Conservation (phyloP, 2,113 vertebrate genomes). For the Dasypus novemcinctus region DNA sequence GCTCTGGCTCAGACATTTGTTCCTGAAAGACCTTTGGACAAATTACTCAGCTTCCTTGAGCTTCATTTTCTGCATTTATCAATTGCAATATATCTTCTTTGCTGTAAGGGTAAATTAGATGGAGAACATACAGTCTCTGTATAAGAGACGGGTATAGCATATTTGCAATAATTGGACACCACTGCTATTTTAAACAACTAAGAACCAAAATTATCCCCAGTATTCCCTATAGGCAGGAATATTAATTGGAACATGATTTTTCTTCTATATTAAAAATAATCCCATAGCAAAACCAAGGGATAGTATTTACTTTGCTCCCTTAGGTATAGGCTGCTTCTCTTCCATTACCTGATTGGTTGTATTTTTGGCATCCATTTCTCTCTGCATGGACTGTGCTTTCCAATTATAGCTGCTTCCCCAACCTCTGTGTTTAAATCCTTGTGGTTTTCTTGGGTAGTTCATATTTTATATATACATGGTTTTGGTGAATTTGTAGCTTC, state of each 20-base stretch:
- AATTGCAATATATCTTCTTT: not conserved
- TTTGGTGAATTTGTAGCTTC: not conserved
- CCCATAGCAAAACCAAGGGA: no score
- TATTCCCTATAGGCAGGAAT: no score
- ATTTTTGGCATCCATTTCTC: not conserved
- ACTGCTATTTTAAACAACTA: not conserved
- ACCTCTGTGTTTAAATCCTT: no score
- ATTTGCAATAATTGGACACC: not conserved
- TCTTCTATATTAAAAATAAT: not conserved
- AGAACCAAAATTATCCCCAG: no score
- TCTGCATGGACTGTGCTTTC: not conserved
- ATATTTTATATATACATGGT: no score
- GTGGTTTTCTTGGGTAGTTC: not conserved
- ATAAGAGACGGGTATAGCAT: accelerated
- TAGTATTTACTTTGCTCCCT: not conserved
- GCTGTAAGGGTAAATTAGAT: not conserved
- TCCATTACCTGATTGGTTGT: not conserved
- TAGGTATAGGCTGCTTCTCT: not conserved
- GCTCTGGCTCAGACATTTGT: not conserved
- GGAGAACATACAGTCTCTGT: accelerated
- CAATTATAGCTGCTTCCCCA: not conserved
- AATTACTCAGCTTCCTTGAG: not conserved
- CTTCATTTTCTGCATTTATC: not conserved
- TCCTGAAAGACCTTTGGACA: not conserved
- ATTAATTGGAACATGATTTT: not conserved